Base-by-base conservation (phyloP, 2,113 vertebrate species). In the Heloderma charlesbogerti region DNA sequence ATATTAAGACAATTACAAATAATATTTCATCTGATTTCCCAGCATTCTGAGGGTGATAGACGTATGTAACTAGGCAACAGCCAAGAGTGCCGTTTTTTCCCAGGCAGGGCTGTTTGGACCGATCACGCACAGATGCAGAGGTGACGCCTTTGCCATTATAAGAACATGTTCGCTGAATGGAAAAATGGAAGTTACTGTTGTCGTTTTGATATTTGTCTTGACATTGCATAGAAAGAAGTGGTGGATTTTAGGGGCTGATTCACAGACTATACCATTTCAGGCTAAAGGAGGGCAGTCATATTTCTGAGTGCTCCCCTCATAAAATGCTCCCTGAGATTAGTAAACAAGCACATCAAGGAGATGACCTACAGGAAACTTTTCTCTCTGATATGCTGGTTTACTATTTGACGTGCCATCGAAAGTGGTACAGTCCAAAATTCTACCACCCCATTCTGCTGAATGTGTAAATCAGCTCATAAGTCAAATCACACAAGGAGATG, bases 21-120 rank as follows among this genome's bases (percentile, higher is more conserved):
- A 18, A 77, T 66, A 77, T 51, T 77, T 90, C 71, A 51, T 40
- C 60, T 66, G 60, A 20, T 67, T 43, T 40, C 45, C 51, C n/a
- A 75, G 54, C 3, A 34, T 66, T 84, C 54, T 31, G 8, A 31
- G 60, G 22, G 40, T 16, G 43, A 69, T 37, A 43, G 89, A 43
- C 31, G 1, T 67, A 51, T 22, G 82, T 78, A 77, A 51, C 72
- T 67, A 90, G 63, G 89, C 89, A 90, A 90, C 89, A 40, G 12
- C 31, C 67, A 90, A 78, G 78, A 45, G 37, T 75, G 27, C n/a
- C 6, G 4, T 27, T 31, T 51, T 69, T 20, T 16, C 7, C 79
- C 20, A 75, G 20, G 16, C 12, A 63, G 77, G 12, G 71, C 51
- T 66, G 29, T 84, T 84, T 54, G 51, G 63, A 18, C 31, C 2